Conservation (phyloP, 2,113 vertebrate species). For the Stigmatopora argus region DNA sequence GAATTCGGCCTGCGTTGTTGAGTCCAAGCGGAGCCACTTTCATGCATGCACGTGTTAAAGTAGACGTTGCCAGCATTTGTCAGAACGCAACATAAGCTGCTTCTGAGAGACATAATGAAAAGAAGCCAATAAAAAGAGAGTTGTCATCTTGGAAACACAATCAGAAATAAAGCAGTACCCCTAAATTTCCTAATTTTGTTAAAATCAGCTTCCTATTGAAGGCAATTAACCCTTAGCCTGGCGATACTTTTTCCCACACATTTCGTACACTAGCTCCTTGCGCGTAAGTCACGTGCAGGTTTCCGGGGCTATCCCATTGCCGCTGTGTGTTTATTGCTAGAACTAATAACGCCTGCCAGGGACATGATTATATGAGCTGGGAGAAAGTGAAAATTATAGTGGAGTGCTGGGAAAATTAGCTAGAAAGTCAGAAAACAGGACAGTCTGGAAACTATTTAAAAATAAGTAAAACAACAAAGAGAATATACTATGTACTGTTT, state of each 20-base stretch:
- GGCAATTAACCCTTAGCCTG: background rate
- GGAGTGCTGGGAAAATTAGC: slow-evolving; percentile 41
- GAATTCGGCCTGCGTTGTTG: slow-evolving; percentile 35
- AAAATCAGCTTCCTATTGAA: background rate
- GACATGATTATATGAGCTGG: slow-evolving; percentile 45
- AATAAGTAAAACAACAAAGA: no score
- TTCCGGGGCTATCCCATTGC: slow-evolving; percentile 45
- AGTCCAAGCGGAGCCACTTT: slow-evolving; percentile 32
- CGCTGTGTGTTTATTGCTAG: slow-evolving; percentile 55
- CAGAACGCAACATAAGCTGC: slow-evolving; percentile 50
- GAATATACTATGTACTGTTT: no score
- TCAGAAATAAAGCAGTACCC: background rate
- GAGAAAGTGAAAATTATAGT: slow-evolving; percentile 29
- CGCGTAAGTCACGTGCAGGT: slow-evolving; percentile 27
- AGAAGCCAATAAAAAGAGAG: slow-evolving; percentile 10
- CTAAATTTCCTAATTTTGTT: background rate
- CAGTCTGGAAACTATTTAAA: background rate
- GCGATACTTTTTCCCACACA: background rate
- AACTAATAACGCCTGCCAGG: slow-evolving; percentile 54
- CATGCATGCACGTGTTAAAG: slow-evolving; percentile 58
- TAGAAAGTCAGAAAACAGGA: slow-evolving; percentile 14
- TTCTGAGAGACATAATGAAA: slow-evolving; percentile 25
- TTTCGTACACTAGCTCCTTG: slow-evolving; percentile 2
- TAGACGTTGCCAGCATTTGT: slow-evolving; percentile 48
- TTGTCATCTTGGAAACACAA: slow-evolving; percentile 1